phyloP scores from a whole-genome alignment of 2,888 invertebrate genomes.

The Gastrophysa polygoni region DNA sequence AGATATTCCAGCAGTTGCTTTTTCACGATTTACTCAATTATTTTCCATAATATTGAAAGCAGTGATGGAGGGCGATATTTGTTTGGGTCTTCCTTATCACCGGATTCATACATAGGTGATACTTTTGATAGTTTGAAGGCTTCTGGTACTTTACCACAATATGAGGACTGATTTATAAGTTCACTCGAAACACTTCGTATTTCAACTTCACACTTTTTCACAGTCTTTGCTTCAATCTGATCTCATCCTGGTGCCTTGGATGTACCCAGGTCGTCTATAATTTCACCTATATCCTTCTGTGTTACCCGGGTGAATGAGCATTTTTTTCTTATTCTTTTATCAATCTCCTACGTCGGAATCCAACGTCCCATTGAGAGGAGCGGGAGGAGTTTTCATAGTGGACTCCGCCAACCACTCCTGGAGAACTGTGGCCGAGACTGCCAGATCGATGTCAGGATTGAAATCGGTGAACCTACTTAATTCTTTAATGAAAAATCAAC shows the following conservation, averaged over 20 bases:
- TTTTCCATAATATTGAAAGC: background rate
- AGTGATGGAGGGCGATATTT: slow-evolving; percentile 8
- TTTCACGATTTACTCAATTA: slow-evolving; percentile 5
- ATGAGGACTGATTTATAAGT: slow-evolving; percentile 7
- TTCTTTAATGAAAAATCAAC: too few relatives aligned
- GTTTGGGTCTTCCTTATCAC: slow-evolving; percentile 1
- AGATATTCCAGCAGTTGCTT: slow-evolving; percentile 13
- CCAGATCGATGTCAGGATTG: too few relatives aligned
- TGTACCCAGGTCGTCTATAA: slow-evolving; percentile 1
- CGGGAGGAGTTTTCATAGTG: too few relatives aligned
- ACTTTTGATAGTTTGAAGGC: slow-evolving; percentile 6
- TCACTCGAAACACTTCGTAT: slow-evolving; percentile 4
- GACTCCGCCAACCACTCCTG: too few relatives aligned
- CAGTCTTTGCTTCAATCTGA: slow-evolving; percentile 1
- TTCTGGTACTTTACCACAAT: slow-evolving; percentile 6
- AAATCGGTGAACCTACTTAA: too few relatives aligned
- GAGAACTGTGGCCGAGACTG: too few relatives aligned
- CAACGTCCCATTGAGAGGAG: too few relatives aligned
- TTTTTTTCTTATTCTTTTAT: too few relatives aligned
- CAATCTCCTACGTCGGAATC: too few relatives aligned
- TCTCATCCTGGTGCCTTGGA: slow-evolving; percentile 7
- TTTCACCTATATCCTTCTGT: background rate
- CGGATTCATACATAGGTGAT: slow-evolving; percentile 13
- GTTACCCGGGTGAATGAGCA: slow-evolving; percentile 3
- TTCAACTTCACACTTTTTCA: slow-evolving; percentile 8